phyloP scores from a whole-genome alignment of 2,888 invertebrate genomes.

The Leptopilina myrica region DNA sequence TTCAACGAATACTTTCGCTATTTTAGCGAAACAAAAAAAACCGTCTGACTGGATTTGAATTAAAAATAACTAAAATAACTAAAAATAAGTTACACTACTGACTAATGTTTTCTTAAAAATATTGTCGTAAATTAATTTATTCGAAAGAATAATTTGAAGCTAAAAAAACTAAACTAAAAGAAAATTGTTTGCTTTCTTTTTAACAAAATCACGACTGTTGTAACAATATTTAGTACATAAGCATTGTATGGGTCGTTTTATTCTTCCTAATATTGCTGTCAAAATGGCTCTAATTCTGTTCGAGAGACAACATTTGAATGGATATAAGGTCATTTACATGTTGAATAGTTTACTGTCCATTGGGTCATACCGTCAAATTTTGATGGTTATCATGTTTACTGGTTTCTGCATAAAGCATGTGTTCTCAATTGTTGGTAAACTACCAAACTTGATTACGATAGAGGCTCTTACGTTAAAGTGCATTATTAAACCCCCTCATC shows the following conservation, averaged over 20 bases:
- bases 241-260: background rate
- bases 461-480: background rate
- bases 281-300: conserved; percentile 6
- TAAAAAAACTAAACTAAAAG: no score
- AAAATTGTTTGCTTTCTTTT: no score
- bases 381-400: conserved; percentile 16
- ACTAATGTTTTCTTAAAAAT: no score
- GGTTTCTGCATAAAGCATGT: conserved; percentile 12
- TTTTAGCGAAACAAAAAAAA: no score
- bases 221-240: no score
- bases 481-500: background rate
- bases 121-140: no score
- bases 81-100: no score
- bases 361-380: conserved; percentile 26
- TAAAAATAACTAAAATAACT: no score
- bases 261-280: background rate
- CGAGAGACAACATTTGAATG: conserved; percentile 11
- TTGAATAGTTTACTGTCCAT: conserved; percentile 10
- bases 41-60: no score
- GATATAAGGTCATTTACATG: conserved; percentile 18
- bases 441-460: conserved; percentile 26
- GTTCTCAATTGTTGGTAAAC: conserved; percentile 25
- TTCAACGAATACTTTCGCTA: no score
- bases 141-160: no score
- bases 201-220: no score